Base-by-base conservation (phyloP, 2,113 vertebrate genomes). In the Atrichornis clamosus region DNA sequence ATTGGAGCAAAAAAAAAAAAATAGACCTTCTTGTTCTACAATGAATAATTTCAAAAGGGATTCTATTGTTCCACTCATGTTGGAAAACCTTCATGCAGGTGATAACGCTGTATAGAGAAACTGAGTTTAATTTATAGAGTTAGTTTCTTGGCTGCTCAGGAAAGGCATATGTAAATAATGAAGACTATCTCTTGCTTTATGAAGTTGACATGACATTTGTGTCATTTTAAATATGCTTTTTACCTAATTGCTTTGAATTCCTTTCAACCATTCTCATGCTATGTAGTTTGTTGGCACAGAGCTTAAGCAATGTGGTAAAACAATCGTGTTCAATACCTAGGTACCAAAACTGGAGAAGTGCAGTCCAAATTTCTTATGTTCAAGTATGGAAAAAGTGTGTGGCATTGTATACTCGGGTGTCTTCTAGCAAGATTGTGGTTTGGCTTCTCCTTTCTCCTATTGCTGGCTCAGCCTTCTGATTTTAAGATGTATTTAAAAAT, bases 361-460 rank as follows among this genome's bases (percentile, higher is more conserved):
- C 33, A 72, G 72, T 72, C 90, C 92, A 96, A 60, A 94, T 67
- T 92, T 94, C 88, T 92, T 78, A 27, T 82, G 90, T 90, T 88
- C 60, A 68, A 88, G 80, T 69, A 64, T 24, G 95, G 95, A 96
- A 95, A 95, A 94, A 95, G 47, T 74, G 88, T 96, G 90, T 94
- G 95, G 95, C 95, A 96, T 87, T 92, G 87, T 84, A 91, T 87
- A 74, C 20, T 78, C 11, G 53, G 16, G 53, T 92, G 92, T 94
- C 93, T 96, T 96, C 80, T 93, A 93, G 72, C 52, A 84, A 94
- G 83, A 84, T 58, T 94, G 90, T 92, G 92, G 93, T 90, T 96
- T 96, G 93, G 95, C 93, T 84, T 84, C 82, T 73, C 13, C 76
- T 86, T 88, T 74, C 50, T 46, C 14, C 30, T 56, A 27, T 47